A percentile compares a stretch with the other conserved stretches of the same genome.
phyloP scores from a whole-genome alignment of 2,113 vertebrate species.

The Zapus hudsonius region DNA sequence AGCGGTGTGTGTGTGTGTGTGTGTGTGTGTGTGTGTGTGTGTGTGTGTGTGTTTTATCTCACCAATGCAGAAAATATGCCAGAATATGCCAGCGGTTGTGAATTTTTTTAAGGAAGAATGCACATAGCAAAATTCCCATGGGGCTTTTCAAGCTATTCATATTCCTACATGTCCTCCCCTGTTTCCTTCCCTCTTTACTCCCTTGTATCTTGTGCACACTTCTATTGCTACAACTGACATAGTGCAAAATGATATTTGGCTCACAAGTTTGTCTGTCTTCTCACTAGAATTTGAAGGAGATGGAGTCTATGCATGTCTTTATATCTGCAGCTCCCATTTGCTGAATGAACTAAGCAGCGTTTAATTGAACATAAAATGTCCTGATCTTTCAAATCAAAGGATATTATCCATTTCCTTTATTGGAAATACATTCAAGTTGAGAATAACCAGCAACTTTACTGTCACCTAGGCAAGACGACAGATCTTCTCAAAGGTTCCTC shows the following conservation, averaged over 20 bases:
- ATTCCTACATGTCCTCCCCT: background rate
- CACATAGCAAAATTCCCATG: background rate
- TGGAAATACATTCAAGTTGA: background rate
- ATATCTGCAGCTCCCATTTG: background rate
- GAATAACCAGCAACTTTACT: background rate
- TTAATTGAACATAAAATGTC: slow-evolving; percentile 48
- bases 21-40: background rate
- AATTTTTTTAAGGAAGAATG: background rate
- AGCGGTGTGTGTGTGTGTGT: background rate
- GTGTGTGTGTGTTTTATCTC: background rate
- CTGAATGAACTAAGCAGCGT: background rate
- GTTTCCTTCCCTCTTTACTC: background rate
- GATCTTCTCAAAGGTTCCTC: background rate
- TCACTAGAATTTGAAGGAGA: background rate
- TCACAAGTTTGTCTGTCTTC: background rate
- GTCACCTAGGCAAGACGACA: background rate
- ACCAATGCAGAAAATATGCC: background rate
- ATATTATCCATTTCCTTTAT: background rate
- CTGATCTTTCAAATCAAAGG: slow-evolving; percentile 5
- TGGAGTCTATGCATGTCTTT: slow-evolving; percentile 3
- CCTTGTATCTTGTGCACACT: background rate
- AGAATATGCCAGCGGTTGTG: background rate
- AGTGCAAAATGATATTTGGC: background rate
- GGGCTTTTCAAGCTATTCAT: slow-evolving; percentile 1
- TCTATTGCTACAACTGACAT: background rate